These are phyloP conservation scores for Drosophila sp. DNA, from an alignment of 1,140 invertebrate species.

Conservation along the genomic window DNA sequence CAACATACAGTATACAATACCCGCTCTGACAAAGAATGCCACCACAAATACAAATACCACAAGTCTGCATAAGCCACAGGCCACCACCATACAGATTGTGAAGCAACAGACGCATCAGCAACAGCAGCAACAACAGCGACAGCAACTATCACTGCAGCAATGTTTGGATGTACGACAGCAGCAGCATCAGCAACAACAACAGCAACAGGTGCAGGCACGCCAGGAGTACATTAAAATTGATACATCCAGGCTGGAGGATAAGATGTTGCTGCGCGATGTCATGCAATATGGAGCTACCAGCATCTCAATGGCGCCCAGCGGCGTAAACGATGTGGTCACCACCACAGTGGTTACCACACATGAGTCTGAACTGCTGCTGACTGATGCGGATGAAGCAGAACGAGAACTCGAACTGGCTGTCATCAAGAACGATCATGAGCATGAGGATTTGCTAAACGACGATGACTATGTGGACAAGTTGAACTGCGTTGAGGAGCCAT, in stretches of 20 bases:
- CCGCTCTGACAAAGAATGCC: conserved; percentile 68
- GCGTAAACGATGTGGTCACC: conserved; percentile 45
- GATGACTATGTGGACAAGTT: conserved; percentile 48
- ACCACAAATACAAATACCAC: conserved; percentile 64
- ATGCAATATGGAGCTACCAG: conserved; percentile 77
- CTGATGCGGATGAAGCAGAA: conserved; percentile 68
- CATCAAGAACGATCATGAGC: conserved; percentile 63
- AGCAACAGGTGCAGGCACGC: conserved; percentile 42
- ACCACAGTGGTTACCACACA: conserved; percentile 58
- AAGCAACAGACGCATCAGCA: conserved; percentile 65
- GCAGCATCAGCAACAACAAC: conserved; percentile 36
- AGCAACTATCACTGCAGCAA: conserved; percentile 64
- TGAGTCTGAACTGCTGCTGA: conserved; percentile 62
- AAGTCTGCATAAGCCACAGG: conserved; percentile 68
- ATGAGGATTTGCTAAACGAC: conserved; percentile 28
- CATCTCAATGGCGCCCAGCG: conserved; percentile 56
- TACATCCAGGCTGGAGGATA: conserved; percentile 74
- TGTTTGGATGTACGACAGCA: conserved; percentile 50
- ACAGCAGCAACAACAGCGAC: conserved; percentile 63
- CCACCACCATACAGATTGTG: conserved; percentile 75
- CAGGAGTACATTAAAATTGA: conserved; percentile 81
- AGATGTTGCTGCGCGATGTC: conserved; percentile 76
- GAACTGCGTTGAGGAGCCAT: conserved; percentile 31
- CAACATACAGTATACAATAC: conserved; percentile 80
- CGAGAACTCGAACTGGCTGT: conserved; percentile 63